Percentiles rank a stretch among this genome's conserved stretches.
phyloP scores from a whole-genome alignment of 2,888 invertebrate species.

The Dexiosoma caninum region DNA sequence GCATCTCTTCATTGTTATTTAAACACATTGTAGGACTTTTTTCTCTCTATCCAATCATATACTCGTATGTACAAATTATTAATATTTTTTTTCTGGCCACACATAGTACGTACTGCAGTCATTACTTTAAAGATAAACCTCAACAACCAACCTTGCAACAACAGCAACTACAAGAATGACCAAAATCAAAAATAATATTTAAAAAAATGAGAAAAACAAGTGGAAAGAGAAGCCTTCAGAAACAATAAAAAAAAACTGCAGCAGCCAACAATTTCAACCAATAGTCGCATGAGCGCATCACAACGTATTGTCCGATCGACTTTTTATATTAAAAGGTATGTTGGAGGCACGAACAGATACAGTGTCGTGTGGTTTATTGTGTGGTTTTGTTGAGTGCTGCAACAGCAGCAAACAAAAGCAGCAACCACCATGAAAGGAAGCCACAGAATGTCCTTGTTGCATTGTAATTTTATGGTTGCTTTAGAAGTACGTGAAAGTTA shows the following conservation, averaged over 20 bases:
- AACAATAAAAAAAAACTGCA: slow-evolving; percentile 22
- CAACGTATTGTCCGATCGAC: slow-evolving; percentile 17
- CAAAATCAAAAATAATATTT: not conserved
- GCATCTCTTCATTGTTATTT: slow-evolving; percentile 5
- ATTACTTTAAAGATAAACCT: slow-evolving; percentile 50
- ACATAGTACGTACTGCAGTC: slow-evolving; percentile 62
- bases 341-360: slow-evolving; percentile 15
- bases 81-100: slow-evolving; percentile 48
- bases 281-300: slow-evolving; percentile 30
- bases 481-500: slow-evolving; percentile 70
- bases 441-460: slow-evolving; percentile 65
- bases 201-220: not conserved
- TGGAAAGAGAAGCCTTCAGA: no score
- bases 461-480: slow-evolving; percentile 72
- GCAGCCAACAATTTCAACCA: slow-evolving; percentile 8
- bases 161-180: slow-evolving; percentile 14
- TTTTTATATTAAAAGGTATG: not conserved
- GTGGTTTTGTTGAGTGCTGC: slow-evolving; percentile 26
- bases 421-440: slow-evolving; percentile 47
- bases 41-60: not conserved
- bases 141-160: slow-evolving; percentile 20
- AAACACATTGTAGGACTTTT: not conserved
- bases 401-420: slow-evolving; percentile 21
- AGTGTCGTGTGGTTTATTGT: slow-evolving; percentile 63
- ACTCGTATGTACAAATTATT: not conserved